A percentile compares a stretch with the other conserved stretches of the same genome.
These are phyloP conservation scores for Phalanger gymnotis DNA, from an alignment of 2,797 vertebrate species.

Conservation along the genomic window DNA sequence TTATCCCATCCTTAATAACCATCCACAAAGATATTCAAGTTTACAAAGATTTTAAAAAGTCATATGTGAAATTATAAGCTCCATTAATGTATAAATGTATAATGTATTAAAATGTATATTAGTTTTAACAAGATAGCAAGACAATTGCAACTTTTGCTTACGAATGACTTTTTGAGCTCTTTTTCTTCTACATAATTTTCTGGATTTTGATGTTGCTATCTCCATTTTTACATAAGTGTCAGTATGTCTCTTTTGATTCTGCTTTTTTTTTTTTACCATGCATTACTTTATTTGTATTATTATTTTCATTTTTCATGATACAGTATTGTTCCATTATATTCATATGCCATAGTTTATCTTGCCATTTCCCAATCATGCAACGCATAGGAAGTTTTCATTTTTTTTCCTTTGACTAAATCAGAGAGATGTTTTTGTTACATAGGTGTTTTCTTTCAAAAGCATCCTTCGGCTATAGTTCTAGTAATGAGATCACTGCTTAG, in stretches of 20 bases:
- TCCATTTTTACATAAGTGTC: neutral
- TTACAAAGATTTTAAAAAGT: neutral
- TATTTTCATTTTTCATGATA: neutral
- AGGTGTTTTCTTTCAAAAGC: neutral
- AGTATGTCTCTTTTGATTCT: neutral
- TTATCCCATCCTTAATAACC: neutral
- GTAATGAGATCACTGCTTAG: neutral
- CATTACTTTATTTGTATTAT: neutral
- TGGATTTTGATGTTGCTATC: neutral
- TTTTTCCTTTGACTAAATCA: neutral
- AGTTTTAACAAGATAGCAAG: neutral
- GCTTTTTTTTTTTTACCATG: neutral
- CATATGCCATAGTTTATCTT: neutral
- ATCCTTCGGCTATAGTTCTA: neutral
- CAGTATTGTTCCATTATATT: neutral
- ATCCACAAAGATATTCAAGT: neutral
- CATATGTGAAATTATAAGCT: neutral
- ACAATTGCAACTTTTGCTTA: neutral
- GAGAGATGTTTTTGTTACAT: neutral
- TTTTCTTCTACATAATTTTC: neutral
- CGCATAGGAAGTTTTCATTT: neutral
- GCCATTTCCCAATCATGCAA: neutral
- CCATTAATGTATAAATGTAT: no score
- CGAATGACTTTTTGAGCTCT: neutral
- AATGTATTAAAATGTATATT: neutral